phyloP scores from a whole-genome alignment of 2,888 invertebrate genomes.

The Polydrusus cervinus region DNA sequence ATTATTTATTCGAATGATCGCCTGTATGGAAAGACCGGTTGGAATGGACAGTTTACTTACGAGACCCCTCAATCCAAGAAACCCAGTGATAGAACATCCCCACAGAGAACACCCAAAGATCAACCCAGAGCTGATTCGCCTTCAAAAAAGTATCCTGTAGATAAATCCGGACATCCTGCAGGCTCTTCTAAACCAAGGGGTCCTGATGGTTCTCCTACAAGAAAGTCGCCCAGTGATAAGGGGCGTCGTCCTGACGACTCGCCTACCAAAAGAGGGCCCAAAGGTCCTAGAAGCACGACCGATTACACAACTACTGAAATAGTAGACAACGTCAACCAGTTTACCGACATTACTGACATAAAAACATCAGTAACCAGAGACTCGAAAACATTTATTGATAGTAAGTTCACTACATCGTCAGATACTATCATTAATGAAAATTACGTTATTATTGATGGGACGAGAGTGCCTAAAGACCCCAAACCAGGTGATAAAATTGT shows the following conservation, averaged over 20 bases:
- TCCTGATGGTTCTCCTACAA: conserved; percentile 20
- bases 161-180: conserved; percentile 14
- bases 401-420: conserved; percentile 27
- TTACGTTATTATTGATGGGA: conserved; percentile 49
- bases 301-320: conserved; percentile 62
- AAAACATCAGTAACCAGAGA: conserved; percentile 51
- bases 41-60: conserved; percentile 69
- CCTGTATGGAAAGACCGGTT: conserved; percentile 69
- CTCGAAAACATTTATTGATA: conserved; percentile 56
- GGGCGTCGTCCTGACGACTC: conserved; percentile 15
- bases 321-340: conserved; percentile 60
- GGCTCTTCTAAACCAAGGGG: conserved; percentile 6
- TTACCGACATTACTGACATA: conserved; percentile 46
- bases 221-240: conserved; percentile 38
- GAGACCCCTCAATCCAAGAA: conserved; percentile 61
- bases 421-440: conserved; percentile 54
- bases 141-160: conserved; percentile 45
- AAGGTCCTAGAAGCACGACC: conserved; percentile 34
- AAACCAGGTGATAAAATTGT: conserved; percentile 25
- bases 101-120: conserved; percentile 27
- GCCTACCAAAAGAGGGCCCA: conserved; percentile 37
- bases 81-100: conserved; percentile 20
- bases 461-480: conserved; percentile 29
- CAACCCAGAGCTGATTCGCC: conserved; percentile 38
- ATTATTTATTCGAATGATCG: conserved; percentile 68